Base-by-base conservation (phyloP, 2,797 vertebrate species). In the Geotria australis region DNA sequence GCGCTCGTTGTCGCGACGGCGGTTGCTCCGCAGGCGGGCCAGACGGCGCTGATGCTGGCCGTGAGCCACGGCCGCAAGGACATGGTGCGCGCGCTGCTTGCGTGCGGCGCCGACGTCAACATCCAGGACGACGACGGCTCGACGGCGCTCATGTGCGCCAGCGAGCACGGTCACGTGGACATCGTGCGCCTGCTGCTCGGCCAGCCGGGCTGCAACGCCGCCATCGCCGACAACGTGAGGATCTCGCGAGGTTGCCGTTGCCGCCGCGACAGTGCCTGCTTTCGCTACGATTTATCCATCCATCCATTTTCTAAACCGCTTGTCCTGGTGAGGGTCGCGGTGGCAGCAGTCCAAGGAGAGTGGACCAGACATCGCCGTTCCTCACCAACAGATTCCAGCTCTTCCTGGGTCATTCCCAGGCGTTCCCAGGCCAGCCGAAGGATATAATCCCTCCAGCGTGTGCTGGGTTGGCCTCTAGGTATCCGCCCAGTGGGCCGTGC, bases 141-240 rank as follows among this genome's bases (percentile, higher is more conserved):
- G 1, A 95, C 88, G 0, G 85, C 89, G 0, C 74, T 95, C 12
- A 95, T 96, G 88, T 93, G 86, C 0, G 85, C 89, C 63, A 88
- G 85, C 0, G 85, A 96, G 63, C 89, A 93, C 0, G 84, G 89
- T 11, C 79, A 78, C 0, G 59, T 73, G 1, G 81, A 91, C 66
- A 91, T 83, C 0, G 89, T 95, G 48, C 76, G 68, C 49, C 65
- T 91, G 65, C 76, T 96, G 59, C 71, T 96, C 66, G 77, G 81
- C 47, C 83, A 85, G 68, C 75, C 79, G 1, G 70, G 73, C 48
- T 95, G 88, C 0, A 70, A 89, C 64, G 64, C 81, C 38, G 73
- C 81, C 63, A 67, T 86, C 1, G 58, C 77, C 57, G 88, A 96
- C 62, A 80, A 81, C 0, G 89, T 96, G 68, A 79, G 80, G 46